Evolutionary conservation across 2,113 vertebrate species (phyloP), one percentile per base, ranked within the genome.

Genomic region (Gavia stellata): DNA sequence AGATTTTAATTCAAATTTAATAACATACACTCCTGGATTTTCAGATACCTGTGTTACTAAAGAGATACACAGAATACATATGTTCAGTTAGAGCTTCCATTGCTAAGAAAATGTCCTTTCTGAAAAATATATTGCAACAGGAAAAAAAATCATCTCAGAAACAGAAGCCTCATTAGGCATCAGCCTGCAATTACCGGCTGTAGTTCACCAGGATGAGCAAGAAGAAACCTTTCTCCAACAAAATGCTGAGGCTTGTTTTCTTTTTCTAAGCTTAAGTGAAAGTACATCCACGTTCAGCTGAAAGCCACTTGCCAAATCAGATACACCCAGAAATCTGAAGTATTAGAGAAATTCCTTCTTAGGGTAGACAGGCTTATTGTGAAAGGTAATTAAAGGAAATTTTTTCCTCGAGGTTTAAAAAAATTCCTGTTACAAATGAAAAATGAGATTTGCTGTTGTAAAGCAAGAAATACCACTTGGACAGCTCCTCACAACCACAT

Each of bases 61-160:
- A 47, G 52, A 86, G 53, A 83, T 52, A 66, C 0, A 2, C 6
- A 25, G 25, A 52, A 68, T 5, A 58, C 10, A 3, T 1, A 0
- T 21, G 31, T 55, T 65, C 50, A 28, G n/a, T n/a, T 63, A 33
- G 2, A 45, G 44, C 6, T 74, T 33, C 53, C 29, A 42, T 1
- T 33, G 58, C 61, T 72, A 72, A 65, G n/a, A 89, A 83, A 80
- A 78, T 33, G 19, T 7, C 25, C n/a, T 8, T 34, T 75, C 80
- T 67, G 40, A 81, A 83, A 91, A 84, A 80, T 23, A 17, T 2
- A 92, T 4, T 81, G 36, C 21, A 78, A 40, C 3, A 66, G 34
- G 6, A 15, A 25, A 75, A 67, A 29, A 28, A 25, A n/a, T 6
- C 23, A 79, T 7, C 63, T 70, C 31, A 49, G 68, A 52, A 65